These are phyloP conservation scores for Lathamus discolor DNA, from an alignment of 2,113 vertebrate species.

Conservation along the genomic window DNA sequence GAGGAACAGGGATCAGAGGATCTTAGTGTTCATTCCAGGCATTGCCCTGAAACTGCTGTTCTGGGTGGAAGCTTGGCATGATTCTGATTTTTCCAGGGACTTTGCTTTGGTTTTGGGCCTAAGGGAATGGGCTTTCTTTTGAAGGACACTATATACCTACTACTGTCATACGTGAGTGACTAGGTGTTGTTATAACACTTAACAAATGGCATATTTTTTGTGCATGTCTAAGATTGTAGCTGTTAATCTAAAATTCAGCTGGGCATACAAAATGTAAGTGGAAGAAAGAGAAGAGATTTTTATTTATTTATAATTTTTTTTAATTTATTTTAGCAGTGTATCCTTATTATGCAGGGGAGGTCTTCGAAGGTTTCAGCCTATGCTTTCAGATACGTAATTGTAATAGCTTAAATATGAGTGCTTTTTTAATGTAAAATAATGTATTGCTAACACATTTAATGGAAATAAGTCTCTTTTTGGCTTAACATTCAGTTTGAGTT, in stretches of 20 bases:
- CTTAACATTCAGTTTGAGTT: not conserved
- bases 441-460: not conserved
- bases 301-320: not conserved
- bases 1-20: not conserved
- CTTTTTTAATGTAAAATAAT: not conserved
- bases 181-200: not conserved
- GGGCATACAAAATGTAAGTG: not conserved
- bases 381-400: not conserved
- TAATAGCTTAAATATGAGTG: not conserved
- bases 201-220: not conserved
- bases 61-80: not conserved
- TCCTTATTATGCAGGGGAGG: fast-evolving
- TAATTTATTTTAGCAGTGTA: not conserved
- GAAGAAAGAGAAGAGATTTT: not conserved
- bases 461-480: not conserved
- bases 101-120: not conserved
- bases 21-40: not conserved
- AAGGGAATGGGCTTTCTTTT: not conserved
- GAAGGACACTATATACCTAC: not conserved
- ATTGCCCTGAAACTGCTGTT: not conserved
- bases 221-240: not conserved
- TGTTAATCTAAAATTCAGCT: not conserved
- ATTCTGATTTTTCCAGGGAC: not conserved
- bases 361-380: not conserved
- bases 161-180: not conserved